Evolutionary conservation across 1,140 invertebrate genomes (phyloP).

Genomic region (Danaus plexippus): DNA sequence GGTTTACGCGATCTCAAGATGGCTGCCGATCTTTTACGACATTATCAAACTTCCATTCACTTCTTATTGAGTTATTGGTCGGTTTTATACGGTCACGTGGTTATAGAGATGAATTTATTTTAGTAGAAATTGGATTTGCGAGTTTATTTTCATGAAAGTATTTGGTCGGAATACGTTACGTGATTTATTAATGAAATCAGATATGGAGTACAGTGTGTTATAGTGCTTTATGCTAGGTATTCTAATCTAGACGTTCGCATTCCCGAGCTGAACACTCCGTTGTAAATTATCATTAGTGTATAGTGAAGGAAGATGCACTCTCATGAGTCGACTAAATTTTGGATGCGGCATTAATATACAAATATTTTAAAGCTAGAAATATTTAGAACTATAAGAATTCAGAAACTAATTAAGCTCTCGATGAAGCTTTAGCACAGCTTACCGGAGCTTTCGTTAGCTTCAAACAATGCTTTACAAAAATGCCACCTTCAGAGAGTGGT

Average conservation of each 20-base stretch:
- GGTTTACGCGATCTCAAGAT: slow-evolving; percentile 66
- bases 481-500: slow-evolving; percentile 9
- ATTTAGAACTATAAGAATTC: too few relatives aligned
- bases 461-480: neutral
- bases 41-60: slow-evolving; percentile 63
- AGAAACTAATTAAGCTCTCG: too few relatives aligned
- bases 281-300: slow-evolving; percentile 64
- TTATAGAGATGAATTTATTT: slow-evolving; percentile 7
- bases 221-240: slow-evolving; percentile 1
- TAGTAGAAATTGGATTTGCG: slow-evolving; percentile 5
- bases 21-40: slow-evolving; percentile 64
- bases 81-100: slow-evolving; percentile 7
- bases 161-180: too few relatives aligned
- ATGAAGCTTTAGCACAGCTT: too few relatives aligned
- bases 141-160: neutral
- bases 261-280: slow-evolving; percentile 23
- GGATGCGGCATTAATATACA: slow-evolving; percentile 23
- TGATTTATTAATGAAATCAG: too few relatives aligned
- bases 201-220: neutral
- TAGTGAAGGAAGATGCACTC: slow-evolving; percentile 43
- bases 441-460: too few relatives aligned
- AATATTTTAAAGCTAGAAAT: too few relatives aligned
- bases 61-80: slow-evolving; percentile 66
- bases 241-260: slow-evolving; percentile 21
- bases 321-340: slow-evolving; percentile 6